A percentile compares a stretch with the other conserved stretches of the same genome.
Conservation (phyloP, 2,888 invertebrate species). For the Hirtodrosophila trivittata region DNA sequence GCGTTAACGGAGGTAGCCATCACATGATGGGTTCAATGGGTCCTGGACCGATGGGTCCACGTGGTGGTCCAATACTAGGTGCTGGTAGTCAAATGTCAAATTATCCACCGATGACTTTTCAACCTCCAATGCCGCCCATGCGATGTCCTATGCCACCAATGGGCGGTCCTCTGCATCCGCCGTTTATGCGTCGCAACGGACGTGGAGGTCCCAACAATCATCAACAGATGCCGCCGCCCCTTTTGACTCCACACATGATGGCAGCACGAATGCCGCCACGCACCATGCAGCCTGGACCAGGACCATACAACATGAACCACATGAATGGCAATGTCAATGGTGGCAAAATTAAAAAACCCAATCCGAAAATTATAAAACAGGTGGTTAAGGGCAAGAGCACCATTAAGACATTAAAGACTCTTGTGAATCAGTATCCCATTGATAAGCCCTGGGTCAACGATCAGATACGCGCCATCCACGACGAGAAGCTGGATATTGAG, state of each 20-base stretch:
- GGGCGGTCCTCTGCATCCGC: conserved; percentile 65
- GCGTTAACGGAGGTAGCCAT: conserved; percentile 43
- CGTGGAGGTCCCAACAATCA: conserved; percentile 65
- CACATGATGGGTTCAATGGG: conserved; percentile 66
- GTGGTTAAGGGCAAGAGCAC: conserved; percentile 76
- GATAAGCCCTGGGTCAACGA: conserved; percentile 86
- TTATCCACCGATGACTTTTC: conserved; percentile 68
- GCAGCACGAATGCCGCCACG: conserved; percentile 64
- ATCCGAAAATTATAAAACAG: conserved; percentile 72
- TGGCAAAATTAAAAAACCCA: conserved; percentile 79
- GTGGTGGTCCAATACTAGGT: conserved; percentile 35
- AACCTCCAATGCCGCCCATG: conserved; percentile 73
- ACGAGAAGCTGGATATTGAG: conserved; percentile 85
- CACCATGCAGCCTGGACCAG: conserved; percentile 56
- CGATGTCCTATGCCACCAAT: conserved; percentile 69
- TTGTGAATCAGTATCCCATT: conserved; percentile 84
- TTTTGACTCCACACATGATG: conserved; percentile 67
- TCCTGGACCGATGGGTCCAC: conserved; percentile 49
- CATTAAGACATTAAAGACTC: conserved; percentile 82
- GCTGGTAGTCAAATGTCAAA: conserved; percentile 66
- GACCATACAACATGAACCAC: conserved; percentile 41
- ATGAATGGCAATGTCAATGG: conserved; percentile 57
- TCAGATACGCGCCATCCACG: conserved; percentile 85
- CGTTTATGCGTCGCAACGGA: conserved; percentile 76
- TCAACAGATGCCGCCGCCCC: conserved; percentile 60